These are phyloP conservation scores for Mionectes macconnelli DNA, from an alignment of 2,113 vertebrate species.

Conservation along the genomic window DNA sequence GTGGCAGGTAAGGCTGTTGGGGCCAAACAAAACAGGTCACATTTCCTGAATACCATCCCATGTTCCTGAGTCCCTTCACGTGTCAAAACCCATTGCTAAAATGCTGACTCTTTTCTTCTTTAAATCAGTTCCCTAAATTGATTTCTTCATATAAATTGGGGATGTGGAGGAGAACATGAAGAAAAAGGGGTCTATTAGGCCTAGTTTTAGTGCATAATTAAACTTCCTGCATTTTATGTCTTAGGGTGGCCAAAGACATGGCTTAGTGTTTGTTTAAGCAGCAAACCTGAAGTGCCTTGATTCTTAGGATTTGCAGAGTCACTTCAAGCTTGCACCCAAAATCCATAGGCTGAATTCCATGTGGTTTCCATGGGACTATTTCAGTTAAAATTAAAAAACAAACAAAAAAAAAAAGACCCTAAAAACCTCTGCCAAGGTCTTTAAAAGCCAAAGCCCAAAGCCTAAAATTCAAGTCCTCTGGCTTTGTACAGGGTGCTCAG, in stretches of 20 bases:
- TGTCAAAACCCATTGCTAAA: neutral
- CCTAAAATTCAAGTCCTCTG: neutral
- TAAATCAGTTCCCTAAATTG: neutral
- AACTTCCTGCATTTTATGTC: neutral
- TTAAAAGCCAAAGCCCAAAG: neutral
- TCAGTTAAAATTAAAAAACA: neutral
- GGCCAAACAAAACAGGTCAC: neutral
- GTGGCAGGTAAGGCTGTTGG: conserved; percentile 84
- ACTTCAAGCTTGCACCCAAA: neutral
- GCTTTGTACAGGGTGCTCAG: neutral
- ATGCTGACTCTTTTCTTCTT: neutral
- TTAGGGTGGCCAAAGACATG: neutral
- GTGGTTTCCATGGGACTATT: neutral
- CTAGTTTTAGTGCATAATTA: neutral
- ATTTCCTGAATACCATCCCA: neutral
- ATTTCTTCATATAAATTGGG: neutral
- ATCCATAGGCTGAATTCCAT: neutral
- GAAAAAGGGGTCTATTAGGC: neutral
- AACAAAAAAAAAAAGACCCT: neutral
- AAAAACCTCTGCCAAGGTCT: neutral
- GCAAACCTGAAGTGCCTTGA: neutral
- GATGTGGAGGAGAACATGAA: neutral
- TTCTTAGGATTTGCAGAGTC: neutral
- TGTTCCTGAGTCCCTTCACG: neutral
- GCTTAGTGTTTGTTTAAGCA: neutral